These are phyloP conservation scores for Camptogramma bilineatum DNA, from an alignment of 2,888 invertebrate genomes.

Conservation along the genomic window DNA sequence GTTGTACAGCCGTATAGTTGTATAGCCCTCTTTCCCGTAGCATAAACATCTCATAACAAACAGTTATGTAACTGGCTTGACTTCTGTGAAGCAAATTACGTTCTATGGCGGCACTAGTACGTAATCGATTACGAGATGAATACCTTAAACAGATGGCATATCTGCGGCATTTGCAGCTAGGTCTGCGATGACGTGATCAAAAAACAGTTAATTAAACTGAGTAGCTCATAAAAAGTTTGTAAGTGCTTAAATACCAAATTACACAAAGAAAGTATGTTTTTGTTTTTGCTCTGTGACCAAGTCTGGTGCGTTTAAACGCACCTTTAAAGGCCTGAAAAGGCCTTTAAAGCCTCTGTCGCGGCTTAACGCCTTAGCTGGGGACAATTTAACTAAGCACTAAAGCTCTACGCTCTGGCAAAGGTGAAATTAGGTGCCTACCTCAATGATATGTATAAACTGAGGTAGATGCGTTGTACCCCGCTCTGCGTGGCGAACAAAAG, in stretches of 20 bases:
- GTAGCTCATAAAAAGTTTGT: background rate
- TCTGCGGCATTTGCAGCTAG: background rate
- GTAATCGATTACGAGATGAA: slow-evolving; percentile 47
- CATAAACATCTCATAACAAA: slow-evolving; percentile 44
- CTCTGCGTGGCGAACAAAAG: too few species aligned
- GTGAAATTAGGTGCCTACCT: too few species aligned
- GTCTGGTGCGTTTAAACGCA: background rate
- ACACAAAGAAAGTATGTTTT: too few species aligned
- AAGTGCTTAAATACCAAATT: too few species aligned
- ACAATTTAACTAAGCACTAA: background rate
- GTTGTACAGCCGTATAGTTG: slow-evolving; percentile 24
- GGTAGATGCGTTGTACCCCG: too few species aligned
- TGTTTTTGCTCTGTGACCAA: background rate
- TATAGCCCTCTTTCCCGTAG: slow-evolving; percentile 39
- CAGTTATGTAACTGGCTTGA: slow-evolving; percentile 48
- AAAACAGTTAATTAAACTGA: background rate
- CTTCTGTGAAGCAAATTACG: slow-evolving; percentile 43
- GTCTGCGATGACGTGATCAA: background rate
- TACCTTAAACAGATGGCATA: slow-evolving; percentile 40
- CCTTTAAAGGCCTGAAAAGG: too few species aligned
- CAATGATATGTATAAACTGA: too few species aligned
- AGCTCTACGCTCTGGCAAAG: background rate
- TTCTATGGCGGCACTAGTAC: slow-evolving; percentile 37
- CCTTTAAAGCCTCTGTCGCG: too few species aligned
- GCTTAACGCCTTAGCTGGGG: too few species aligned